Conservation (phyloP, 2,113 vertebrate genomes). For the Orthochromis indermauri region DNA sequence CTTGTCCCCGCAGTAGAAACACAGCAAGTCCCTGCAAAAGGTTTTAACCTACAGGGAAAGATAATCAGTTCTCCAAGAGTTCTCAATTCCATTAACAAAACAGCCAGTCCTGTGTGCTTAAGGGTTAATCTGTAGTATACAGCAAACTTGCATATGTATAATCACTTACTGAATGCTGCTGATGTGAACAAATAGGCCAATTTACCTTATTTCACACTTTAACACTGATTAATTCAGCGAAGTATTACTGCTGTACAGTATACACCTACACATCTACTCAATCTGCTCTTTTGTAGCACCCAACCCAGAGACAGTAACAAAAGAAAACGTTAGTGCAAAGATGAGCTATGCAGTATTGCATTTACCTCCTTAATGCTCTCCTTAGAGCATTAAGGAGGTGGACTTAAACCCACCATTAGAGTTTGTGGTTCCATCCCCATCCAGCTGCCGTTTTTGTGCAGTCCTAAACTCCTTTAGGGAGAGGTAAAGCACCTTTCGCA, state of each 20-base stretch:
- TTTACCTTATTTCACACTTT: background rate
- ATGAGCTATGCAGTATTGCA: background rate
- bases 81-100: background rate
- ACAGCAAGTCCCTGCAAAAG: background rate
- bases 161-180: background rate
- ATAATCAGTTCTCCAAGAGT: background rate
- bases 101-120: background rate
- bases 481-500: conserved; percentile 97
- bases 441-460: conserved; percentile 91
- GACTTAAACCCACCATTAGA: conserved; percentile 78
- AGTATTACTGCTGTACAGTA: background rate
- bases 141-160: background rate
- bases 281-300: background rate
- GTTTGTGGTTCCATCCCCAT: conserved; percentile 80
- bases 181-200: background rate
- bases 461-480: conserved; percentile 99
- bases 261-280: background rate
- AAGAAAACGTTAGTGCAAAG: background rate
- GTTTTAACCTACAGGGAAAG: background rate
- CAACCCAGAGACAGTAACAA: background rate
- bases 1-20: background rate
- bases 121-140: background rate
- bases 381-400: background rate
- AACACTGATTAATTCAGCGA: background rate
- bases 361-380: background rate